A percentile compares a stretch with the other conserved stretches of the same genome.
phyloP scores from a whole-genome alignment of 2,797 vertebrate genomes.

The Kryptolebias ocellatus region DNA sequence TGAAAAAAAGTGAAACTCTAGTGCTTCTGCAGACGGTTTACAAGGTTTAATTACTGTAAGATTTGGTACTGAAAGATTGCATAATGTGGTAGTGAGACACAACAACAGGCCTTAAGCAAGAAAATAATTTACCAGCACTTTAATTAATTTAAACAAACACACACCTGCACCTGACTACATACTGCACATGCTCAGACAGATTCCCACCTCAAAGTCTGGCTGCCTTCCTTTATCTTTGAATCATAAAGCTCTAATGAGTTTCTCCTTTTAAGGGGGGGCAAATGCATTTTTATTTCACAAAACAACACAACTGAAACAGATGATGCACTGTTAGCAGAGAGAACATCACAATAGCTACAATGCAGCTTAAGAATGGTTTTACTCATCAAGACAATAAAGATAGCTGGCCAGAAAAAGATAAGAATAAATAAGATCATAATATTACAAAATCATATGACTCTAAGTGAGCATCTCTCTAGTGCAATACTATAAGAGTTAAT shows the following conservation, averaged over 20 bases:
- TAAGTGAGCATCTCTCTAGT: constrained; percentile 45
- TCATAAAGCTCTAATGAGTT: constrained; percentile 52
- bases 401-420: constrained; percentile 10
- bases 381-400: constrained; percentile 32
- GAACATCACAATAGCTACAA: background rate
- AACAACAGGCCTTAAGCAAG: constrained; percentile 33
- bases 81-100: constrained; percentile 38
- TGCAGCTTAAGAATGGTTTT: constrained; percentile 36
- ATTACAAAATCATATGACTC: constrained; percentile 2
- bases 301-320: constrained; percentile 28
- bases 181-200: constrained; percentile 72
- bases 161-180: constrained; percentile 70
- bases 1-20: constrained; percentile 20
- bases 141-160: constrained; percentile 70
- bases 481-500: constrained; percentile 34
- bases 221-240: constrained; percentile 55
- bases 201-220: constrained; percentile 51
- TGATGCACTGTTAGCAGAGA: constrained; percentile 34
- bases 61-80: constrained; percentile 38
- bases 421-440: background rate
- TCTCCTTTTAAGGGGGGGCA: background rate
- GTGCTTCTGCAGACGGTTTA: constrained; percentile 31
- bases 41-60: constrained; percentile 54
- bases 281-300: constrained; percentile 33
- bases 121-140: constrained; percentile 47